Conservation (phyloP, 30 jellyfish, hydroid and myxozoan genomes). For the Calvadosia cruxmelitensis region DNA sequence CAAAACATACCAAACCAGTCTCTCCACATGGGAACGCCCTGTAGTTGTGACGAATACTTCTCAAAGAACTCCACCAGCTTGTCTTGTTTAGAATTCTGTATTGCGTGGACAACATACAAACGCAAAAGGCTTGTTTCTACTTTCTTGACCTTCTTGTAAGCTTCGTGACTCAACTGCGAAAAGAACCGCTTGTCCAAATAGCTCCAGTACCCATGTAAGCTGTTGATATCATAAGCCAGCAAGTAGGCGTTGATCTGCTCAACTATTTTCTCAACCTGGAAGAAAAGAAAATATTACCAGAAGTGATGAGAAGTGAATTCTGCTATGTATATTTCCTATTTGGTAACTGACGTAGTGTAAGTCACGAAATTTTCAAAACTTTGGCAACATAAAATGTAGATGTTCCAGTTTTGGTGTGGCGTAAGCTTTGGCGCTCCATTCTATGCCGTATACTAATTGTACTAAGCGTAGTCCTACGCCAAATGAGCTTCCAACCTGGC, state of each 20-base stretch:
- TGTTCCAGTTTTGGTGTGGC: no score
- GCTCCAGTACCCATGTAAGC: constrained; percentile 62
- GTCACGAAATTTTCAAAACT: no score
- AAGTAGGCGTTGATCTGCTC: constrained; percentile 58
- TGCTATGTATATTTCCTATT: no score
- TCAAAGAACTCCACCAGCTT: constrained; percentile 78
- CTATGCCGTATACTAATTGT: no score
- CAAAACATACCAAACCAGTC: constrained; percentile 98
- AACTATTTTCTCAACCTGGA: constrained; percentile 69
- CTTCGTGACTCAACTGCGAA: constrained; percentile 65
- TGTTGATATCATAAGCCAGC: constrained; percentile 35
- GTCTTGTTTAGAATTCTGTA: constrained; percentile 60
- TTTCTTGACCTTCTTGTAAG: constrained; percentile 36
- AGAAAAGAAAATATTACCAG: background rate
- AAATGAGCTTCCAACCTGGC: no score
- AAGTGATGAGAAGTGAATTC: no score
- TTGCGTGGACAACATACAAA: constrained; percentile 67
- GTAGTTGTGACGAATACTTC: constrained; percentile 56
- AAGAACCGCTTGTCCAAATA: constrained; percentile 72
- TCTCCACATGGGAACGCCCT: constrained; percentile 63
- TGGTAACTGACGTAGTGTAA: no score
- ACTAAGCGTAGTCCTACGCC: no score
- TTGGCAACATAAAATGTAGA: no score
- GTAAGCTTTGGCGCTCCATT: no score
- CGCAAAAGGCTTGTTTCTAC: constrained; percentile 66